phyloP scores from a whole-genome alignment of 2,797 vertebrate species.

The Chloroceryle inda region DNA sequence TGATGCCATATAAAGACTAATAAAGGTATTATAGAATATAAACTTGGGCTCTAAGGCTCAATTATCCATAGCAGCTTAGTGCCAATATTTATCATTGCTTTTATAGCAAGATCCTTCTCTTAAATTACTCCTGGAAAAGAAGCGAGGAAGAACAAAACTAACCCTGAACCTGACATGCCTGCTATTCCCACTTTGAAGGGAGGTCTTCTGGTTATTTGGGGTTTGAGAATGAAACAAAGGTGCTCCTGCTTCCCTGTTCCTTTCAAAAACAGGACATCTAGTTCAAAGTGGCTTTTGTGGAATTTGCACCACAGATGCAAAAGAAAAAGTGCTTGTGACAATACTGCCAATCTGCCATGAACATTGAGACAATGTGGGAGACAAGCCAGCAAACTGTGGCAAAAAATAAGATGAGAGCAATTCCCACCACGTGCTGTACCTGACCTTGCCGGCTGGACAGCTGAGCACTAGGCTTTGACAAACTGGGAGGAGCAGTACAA shows the following conservation, averaged over 20 bases:
- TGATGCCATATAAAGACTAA: background rate
- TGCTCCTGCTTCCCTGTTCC: background rate
- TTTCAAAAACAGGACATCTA: background rate
- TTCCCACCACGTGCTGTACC: background rate
- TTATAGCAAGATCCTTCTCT: background rate
- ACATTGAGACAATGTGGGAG: background rate
- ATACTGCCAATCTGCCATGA: background rate
- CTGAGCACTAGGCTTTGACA: background rate
- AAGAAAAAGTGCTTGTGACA: background rate
- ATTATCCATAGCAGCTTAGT: background rate
- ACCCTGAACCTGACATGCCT: background rate
- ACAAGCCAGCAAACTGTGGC: background rate
- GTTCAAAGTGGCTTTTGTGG: background rate
- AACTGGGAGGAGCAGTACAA: background rate
- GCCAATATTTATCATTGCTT: background rate
- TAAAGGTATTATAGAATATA: background rate
- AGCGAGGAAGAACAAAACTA: background rate
- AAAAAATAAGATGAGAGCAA: background rate
- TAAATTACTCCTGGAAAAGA: background rate
- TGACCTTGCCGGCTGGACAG: accelerated
- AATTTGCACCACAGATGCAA: background rate
- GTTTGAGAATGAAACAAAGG: background rate
- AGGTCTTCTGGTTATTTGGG: background rate
- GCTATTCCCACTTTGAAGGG: background rate
- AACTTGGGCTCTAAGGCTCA: background rate